Base-by-base conservation (phyloP, 2,888 invertebrate species). In the Alcis repandata region DNA sequence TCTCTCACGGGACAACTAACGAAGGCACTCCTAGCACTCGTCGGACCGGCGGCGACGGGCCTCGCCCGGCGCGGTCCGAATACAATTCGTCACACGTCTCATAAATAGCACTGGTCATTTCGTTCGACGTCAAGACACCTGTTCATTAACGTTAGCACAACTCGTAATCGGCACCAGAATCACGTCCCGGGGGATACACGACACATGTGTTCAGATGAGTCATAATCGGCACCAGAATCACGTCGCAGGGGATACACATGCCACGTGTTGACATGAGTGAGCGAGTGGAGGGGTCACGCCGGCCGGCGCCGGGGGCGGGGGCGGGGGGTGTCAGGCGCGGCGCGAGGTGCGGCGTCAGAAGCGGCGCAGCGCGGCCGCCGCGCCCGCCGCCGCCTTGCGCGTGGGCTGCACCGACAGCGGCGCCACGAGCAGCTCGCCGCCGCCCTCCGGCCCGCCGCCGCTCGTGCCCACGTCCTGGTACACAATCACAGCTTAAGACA, bases 371-470 rank as follows among this genome's bases (percentile, higher is more conserved):
- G 95, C 95, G 74, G 95, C 95, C 79, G 95, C 95, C 77, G 95
- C 95, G 75, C 94, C 94, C 77, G 95, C 94, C 87, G 70, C 46
- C 95, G 96, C 95, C 94, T 97, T 97, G 84, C 97, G 95, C 78
- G 96, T 96, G 72, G 97, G 97, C 90, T 97, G 97, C 84, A 97
- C 97, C 65, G 97, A 97, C 91, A 97, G 94, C 70, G 97, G 97
- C 78, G 97, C 96, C 80, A 96, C 94, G 82, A 96, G 90, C 85
- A 95, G 94, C 73, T 95, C 95, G 83, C 93, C 94, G 83, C 84
- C 87, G 76, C 80, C 85, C 93, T 93, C 80, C 90, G 94, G 76
- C 63, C 86, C 87, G 73, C 92, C 86, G 69, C 91, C 90, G 76
- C 91, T 88, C 84, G 95, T 95, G 82, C 96, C 97, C 92, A 96